Conservation (phyloP, 2,113 vertebrate species). For the Xenopus laevis region DNA sequence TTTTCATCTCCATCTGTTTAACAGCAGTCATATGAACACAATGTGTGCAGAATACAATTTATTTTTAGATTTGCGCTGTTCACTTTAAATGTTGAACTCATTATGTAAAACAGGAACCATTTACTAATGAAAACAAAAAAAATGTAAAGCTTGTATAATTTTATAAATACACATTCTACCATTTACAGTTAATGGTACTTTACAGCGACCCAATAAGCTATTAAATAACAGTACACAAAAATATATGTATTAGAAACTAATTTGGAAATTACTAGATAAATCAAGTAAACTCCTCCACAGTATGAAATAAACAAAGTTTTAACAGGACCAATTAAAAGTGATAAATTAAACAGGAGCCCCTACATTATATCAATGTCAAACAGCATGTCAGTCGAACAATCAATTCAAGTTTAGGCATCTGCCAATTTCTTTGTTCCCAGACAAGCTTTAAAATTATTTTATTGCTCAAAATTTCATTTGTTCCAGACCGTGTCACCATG, state of each 20-base stretch:
- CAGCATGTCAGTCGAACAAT: slow-evolving; percentile 72
- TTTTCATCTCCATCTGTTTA: slow-evolving; percentile 70
- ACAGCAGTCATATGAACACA: slow-evolving; percentile 51
- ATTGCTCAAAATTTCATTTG: slow-evolving; percentile 88
- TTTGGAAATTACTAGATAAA: too few relatives aligned
- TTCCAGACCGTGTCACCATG: slow-evolving; percentile 76
- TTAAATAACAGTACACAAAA: too few relatives aligned
- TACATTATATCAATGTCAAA: slow-evolving; percentile 73
- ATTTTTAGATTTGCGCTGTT: slow-evolving; percentile 1
- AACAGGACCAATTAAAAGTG: not conserved
- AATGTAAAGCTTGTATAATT: too few relatives aligned
- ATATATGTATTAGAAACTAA: too few relatives aligned
- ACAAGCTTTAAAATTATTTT: slow-evolving; percentile 81
- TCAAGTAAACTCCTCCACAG: too few relatives aligned
- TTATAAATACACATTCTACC: too few relatives aligned
- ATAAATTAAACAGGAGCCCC: slow-evolving; percentile 46
- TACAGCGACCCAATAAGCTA: too few relatives aligned
- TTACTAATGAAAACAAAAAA: slow-evolving; percentile 15
- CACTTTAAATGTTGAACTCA: slow-evolving; percentile 50
- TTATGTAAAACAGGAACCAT: slow-evolving; percentile 56
- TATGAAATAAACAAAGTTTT: too few relatives aligned
- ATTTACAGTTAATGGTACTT: too few relatives aligned
- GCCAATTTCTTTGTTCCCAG: slow-evolving; percentile 81
- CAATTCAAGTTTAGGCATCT: slow-evolving; percentile 80
- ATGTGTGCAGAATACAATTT: slow-evolving; percentile 48